phyloP scores from a whole-genome alignment of 2,797 vertebrate genomes.

The Onychomys leucogaster region DNA sequence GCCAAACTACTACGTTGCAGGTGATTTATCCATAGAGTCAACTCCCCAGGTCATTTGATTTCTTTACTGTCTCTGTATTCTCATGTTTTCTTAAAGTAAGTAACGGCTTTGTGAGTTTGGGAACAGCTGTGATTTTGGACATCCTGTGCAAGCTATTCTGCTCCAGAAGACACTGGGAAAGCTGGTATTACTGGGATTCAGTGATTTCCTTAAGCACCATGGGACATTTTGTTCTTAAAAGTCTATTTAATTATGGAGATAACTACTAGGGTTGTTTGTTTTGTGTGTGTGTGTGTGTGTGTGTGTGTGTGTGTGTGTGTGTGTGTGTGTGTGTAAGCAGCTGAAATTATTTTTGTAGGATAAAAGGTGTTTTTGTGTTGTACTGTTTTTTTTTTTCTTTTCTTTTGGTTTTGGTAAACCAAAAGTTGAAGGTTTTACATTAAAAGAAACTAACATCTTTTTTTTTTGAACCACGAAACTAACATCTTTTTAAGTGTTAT shows the following conservation, averaged over 20 bases:
- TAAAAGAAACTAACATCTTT: conserved; percentile 16
- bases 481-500: neutral
- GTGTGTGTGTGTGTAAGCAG: neutral
- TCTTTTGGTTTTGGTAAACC: neutral
- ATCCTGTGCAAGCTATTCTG: neutral
- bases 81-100: neutral
- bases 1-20: neutral
- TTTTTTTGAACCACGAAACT: too few relatives aligned
- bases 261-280: neutral
- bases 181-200: neutral
- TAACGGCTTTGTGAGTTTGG: neutral
- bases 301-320: neutral
- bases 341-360: neutral
- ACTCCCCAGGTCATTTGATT: neutral
- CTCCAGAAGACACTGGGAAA: neutral
- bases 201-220: neutral
- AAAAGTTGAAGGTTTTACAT: conserved; percentile 14
- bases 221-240: conserved; percentile 25
- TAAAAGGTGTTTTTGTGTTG: neutral
- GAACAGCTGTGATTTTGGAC: neutral
- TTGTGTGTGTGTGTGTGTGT: neutral
- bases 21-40: neutral
- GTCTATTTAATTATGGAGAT: neutral
- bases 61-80: neutral
- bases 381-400: neutral